phyloP scores from a whole-genome alignment of 2,888 invertebrate species.

The Nemotelus nigrinus region DNA sequence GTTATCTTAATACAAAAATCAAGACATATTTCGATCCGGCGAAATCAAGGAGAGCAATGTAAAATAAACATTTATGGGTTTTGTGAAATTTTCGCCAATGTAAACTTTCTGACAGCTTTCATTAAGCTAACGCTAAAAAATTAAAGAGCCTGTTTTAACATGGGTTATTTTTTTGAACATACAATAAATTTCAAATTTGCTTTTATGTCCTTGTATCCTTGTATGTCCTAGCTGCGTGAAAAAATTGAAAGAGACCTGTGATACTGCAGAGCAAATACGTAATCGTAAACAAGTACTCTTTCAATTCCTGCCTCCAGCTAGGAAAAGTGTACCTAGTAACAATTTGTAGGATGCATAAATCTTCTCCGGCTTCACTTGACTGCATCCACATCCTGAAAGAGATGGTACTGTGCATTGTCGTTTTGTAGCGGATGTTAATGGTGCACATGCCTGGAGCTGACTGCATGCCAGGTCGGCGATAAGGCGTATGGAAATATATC shows the following conservation, averaged over 20 bases:
- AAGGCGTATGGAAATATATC: conserved; percentile 14
- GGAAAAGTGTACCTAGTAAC: neutral
- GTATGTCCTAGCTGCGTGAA: neutral
- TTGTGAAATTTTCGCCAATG: no score
- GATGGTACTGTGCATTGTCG: neutral
- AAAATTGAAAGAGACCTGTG: conserved; percentile 12
- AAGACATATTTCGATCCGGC: no score
- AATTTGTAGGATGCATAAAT: neutral
- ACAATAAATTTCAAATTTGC: no score
- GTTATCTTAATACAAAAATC: no score
- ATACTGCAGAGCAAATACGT: conserved; percentile 15
- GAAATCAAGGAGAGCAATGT: no score
- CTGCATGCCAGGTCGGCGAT: conserved; percentile 6
- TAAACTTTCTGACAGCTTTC: no score
- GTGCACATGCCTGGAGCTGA: neutral
- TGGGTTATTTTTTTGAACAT: no score
- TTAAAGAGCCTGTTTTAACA: no score
- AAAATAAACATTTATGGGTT: no score
- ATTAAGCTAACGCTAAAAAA: no score
- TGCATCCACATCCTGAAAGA: conserved; percentile 10
- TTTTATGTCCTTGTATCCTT: no score
- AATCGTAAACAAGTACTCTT: conserved; percentile 24
- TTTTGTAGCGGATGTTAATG: conserved; percentile 26
- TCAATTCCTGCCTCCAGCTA: neutral
- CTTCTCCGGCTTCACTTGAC: conserved; percentile 3